These are phyloP conservation scores for Lota lota DNA, from an alignment of 2,113 vertebrate species.

Conservation along the genomic window DNA sequence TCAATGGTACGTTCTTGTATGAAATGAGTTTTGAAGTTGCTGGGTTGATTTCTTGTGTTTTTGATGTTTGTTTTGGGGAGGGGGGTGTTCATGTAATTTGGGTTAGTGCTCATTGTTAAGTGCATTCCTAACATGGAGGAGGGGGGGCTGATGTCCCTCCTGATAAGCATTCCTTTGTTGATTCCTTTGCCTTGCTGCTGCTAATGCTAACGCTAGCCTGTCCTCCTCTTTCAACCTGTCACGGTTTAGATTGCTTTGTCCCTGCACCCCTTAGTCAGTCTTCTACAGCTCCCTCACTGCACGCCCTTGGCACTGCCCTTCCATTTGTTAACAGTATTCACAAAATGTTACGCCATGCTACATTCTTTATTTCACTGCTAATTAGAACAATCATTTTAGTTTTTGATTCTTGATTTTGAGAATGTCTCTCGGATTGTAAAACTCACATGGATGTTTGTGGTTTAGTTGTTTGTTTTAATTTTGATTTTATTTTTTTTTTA, in stretches of 20 bases:
- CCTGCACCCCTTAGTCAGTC: conserved; percentile 11
- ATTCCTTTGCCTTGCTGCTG: conserved; percentile 69
- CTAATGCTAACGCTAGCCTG: conserved; percentile 61
- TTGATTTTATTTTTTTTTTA: conserved; percentile 69
- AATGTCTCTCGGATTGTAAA: conserved; percentile 50
- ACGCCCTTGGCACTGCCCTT: conserved; percentile 38
- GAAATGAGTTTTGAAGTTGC: conserved; percentile 26
- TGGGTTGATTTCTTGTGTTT: background rate
- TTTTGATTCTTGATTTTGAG: conserved; percentile 30
- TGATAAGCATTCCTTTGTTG: conserved; percentile 55
- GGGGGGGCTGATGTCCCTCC: conserved; percentile 39
- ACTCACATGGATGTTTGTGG: conserved; percentile 61
- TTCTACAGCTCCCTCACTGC: conserved; percentile 27
- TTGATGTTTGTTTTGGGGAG: conserved; percentile 43
- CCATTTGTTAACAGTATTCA: conserved; percentile 62
- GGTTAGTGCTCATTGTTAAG: conserved; percentile 49
- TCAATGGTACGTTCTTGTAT: conserved; percentile 56
- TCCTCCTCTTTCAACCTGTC: conserved; percentile 26
- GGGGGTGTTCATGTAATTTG: conserved; percentile 61
- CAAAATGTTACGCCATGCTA: conserved; percentile 34
- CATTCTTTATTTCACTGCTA: conserved; percentile 44
- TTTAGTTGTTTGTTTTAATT: conserved; percentile 46
- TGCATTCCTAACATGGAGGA: conserved; percentile 48
- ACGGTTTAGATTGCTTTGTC: background rate
- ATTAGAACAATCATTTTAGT: conserved; percentile 46